Evolutionary conservation across 2,888 invertebrate genomes (phyloP).

Genomic region (Phlogophora meticulosa): DNA sequence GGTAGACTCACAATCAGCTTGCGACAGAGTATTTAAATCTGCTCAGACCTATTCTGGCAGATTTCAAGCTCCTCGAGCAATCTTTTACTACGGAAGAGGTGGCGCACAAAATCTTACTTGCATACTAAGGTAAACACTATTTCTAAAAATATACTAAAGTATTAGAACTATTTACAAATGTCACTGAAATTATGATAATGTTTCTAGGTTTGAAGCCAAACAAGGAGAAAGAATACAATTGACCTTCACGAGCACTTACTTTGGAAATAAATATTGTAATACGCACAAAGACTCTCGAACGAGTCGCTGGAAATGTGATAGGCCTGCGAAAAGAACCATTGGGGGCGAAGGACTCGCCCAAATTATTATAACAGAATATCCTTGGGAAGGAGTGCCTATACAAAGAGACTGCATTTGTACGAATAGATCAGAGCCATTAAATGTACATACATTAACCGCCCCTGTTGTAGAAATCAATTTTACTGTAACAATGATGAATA

Average conservation of each 20-base stretch:
- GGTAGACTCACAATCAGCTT: constrained; percentile 91
- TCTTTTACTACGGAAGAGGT: constrained; percentile 96
- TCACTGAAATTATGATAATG: constrained; percentile 55
- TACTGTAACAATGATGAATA: constrained; percentile 94
- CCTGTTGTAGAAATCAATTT: constrained; percentile 94
- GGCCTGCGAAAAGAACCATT: constrained; percentile 85
- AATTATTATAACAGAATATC: constrained; percentile 93
- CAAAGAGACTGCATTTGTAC: constrained; percentile 94
- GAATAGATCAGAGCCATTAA: constrained; percentile 92
- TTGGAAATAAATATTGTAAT: constrained; percentile 93
- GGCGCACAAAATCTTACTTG: constrained; percentile 95
- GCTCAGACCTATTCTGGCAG: constrained; percentile 91
- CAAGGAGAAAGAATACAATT: constrained; percentile 93
- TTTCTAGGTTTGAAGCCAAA: constrained; percentile 92
- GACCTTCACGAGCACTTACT: constrained; percentile 93
- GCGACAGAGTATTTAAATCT: constrained; percentile 92
- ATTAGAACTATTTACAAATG: constrained; percentile 2
- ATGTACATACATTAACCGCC: constrained; percentile 93
- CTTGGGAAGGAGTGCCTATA: constrained; percentile 93
- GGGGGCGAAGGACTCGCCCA: constrained; percentile 91
- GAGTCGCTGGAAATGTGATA: constrained; percentile 93
- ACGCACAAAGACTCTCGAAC: constrained; percentile 93
- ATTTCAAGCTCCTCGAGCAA: constrained; percentile 95
- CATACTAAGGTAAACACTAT: constrained; percentile 90
- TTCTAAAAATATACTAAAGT: constrained; percentile 10